Evolutionary conservation across 2,888 invertebrate species (phyloP).

Genomic region (Cephus spinipes): DNA sequence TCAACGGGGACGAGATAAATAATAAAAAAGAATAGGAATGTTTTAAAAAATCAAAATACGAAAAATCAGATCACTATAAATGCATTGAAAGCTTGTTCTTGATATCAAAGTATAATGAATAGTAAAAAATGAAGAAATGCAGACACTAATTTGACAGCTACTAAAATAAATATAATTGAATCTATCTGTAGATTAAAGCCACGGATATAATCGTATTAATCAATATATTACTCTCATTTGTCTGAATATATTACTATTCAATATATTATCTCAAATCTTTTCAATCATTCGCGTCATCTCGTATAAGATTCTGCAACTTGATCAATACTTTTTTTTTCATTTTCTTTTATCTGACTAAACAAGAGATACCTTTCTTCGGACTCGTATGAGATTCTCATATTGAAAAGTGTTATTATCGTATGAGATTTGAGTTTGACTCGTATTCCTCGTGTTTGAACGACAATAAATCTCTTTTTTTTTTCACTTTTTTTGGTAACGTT

Average conservation of each 20-base stretch:
- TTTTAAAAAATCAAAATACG: background rate
- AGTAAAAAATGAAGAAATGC: background rate
- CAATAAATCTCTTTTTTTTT: background rate
- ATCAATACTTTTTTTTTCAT: background rate
- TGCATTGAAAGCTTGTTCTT: background rate
- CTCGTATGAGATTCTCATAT: background rate
- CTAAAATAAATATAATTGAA: background rate
- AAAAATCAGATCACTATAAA: background rate
- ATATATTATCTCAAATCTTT: slow-evolving; percentile 37
- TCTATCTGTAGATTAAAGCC: background rate
- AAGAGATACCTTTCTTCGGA: background rate
- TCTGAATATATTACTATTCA: slow-evolving; percentile 47
- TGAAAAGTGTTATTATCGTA: background rate
- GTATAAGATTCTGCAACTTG: background rate
- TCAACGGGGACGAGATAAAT: background rate
- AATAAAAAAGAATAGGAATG: background rate
- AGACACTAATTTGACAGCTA: background rate
- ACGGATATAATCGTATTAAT: slow-evolving; percentile 31
- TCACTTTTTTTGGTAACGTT: background rate
- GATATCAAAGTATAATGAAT: background rate
- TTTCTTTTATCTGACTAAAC: background rate
- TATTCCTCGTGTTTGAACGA: background rate
- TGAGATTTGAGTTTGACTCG: background rate
- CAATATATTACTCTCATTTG: slow-evolving; percentile 31
- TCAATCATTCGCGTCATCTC: background rate